These are phyloP conservation scores for Eleutherodactylus coqui DNA, from an alignment of 2,797 vertebrate species.

Conservation along the genomic window DNA sequence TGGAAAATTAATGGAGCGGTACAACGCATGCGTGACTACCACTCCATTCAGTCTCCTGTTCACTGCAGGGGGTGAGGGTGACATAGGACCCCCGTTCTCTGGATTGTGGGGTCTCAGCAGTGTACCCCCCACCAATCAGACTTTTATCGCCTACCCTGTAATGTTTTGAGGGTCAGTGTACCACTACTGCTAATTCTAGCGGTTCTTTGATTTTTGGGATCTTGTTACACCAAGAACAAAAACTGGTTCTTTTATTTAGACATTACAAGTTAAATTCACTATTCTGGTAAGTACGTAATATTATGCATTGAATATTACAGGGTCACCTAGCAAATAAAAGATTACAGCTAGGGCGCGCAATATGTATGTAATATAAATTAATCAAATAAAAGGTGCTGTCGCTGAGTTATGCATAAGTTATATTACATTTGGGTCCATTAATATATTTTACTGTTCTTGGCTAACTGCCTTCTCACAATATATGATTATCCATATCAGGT, in stretches of 20 bases:
- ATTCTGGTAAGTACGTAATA: neutral
- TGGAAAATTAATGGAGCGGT: too few relatives aligned
- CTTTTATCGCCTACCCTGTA: too few relatives aligned
- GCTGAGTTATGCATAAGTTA: neutral
- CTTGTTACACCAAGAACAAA: too few relatives aligned
- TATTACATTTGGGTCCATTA: neutral
- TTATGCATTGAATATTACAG: neutral
- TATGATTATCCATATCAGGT: neutral
- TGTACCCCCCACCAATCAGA: too few relatives aligned
- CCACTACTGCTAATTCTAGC: too few relatives aligned
- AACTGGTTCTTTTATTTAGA: neutral
- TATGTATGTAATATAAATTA: neutral
- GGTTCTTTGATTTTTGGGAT: too few relatives aligned
- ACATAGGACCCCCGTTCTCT: too few relatives aligned
- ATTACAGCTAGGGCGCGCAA: neutral
- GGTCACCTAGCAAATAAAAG: neutral
- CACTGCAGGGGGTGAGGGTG: too few relatives aligned
- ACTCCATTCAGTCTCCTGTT: too few relatives aligned
- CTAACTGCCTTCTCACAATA: neutral
- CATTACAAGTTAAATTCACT: neutral
- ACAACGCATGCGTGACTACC: too few relatives aligned
- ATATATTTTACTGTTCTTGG: neutral
- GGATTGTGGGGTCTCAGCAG: too few relatives aligned
- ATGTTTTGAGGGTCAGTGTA: too few relatives aligned
- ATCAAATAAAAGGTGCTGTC: neutral